phyloP scores from a whole-genome alignment of 2,113 vertebrate genomes.

The Corythoichthys intestinalis region DNA sequence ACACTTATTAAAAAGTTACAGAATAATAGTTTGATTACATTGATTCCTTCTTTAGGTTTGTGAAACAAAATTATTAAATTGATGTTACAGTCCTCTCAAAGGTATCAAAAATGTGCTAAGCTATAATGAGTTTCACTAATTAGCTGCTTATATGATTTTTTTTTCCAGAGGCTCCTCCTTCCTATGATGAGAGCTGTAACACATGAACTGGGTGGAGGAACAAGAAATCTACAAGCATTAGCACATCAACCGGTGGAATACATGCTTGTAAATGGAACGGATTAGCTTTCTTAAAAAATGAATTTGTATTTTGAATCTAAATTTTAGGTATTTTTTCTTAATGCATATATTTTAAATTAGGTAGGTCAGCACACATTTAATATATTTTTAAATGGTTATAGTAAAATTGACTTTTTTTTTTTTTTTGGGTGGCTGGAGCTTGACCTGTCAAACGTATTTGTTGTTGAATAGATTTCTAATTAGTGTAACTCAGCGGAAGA shows the following conservation, averaged over 20 bases:
- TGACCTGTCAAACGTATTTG: no score
- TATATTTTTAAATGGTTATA: not conserved
- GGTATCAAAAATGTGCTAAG: not conserved
- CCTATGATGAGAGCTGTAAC: slow-evolving; percentile 88
- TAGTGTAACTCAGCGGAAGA: not conserved
- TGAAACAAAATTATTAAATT: no score
- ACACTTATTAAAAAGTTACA: no score
- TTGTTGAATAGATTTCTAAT: not conserved
- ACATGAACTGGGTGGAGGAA: slow-evolving; percentile 48
- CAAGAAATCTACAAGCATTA: not conserved
- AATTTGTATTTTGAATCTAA: not conserved
- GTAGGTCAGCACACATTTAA: not conserved
- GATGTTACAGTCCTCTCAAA: not conserved
- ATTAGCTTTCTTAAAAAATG: not conserved
- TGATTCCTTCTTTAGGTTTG: not conserved
- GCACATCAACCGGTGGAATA: not conserved
- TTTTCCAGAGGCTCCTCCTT: slow-evolving; percentile 83
- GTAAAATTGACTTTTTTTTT: not conserved
- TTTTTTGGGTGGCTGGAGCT: not conserved
- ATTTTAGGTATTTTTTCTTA: not conserved
- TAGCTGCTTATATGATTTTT: not conserved
- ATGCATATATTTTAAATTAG: not conserved
- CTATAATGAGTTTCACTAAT: not conserved
- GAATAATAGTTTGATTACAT: no score
- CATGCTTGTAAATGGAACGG: not conserved